These are phyloP conservation scores for Latrodectus elegans DNA, from an alignment of 2,888 invertebrate species.

Conservation along the genomic window DNA sequence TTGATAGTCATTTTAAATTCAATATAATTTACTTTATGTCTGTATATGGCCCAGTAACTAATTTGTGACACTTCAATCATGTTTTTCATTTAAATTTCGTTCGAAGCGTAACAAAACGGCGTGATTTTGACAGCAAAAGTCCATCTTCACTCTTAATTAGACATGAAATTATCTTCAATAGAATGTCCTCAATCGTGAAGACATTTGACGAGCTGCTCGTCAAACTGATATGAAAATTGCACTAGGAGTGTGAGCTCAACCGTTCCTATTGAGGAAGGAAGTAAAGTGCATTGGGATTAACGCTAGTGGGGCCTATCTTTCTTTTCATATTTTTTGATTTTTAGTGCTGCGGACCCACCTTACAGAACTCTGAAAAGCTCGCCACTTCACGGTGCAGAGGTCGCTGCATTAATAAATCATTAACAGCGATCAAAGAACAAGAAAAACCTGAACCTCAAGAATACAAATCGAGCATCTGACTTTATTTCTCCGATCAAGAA, in stretches of 20 bases:
- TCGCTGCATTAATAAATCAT: constrained; percentile 58
- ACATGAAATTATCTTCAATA: neutral
- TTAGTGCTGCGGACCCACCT: constrained; percentile 10
- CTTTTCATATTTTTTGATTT: constrained; percentile 16
- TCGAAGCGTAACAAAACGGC: neutral
- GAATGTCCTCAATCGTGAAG: neutral
- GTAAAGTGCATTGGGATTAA: neutral
- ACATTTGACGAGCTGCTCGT: constrained; percentile 13
- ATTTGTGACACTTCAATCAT: no score
- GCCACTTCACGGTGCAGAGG: constrained; percentile 22
- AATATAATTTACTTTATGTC: no score
- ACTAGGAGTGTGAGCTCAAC: neutral
- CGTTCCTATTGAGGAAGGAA: neutral
- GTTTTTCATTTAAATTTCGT: no score
- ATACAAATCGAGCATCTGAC: constrained; percentile 18
- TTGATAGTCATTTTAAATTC: no score
- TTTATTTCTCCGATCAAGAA: constrained; percentile 43
- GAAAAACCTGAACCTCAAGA: constrained; percentile 53
- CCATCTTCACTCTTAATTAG: neutral
- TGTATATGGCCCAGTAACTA: no score
- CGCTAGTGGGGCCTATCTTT: neutral
- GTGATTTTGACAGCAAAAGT: neutral
- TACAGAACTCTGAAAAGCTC: neutral
- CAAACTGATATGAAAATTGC: constrained; percentile 37
- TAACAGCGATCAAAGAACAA: constrained; percentile 50